Percentiles rank a stretch among this genome's conserved stretches.
Conservation (phyloP, 2,888 invertebrate genomes). For the Conus canariensis region DNA sequence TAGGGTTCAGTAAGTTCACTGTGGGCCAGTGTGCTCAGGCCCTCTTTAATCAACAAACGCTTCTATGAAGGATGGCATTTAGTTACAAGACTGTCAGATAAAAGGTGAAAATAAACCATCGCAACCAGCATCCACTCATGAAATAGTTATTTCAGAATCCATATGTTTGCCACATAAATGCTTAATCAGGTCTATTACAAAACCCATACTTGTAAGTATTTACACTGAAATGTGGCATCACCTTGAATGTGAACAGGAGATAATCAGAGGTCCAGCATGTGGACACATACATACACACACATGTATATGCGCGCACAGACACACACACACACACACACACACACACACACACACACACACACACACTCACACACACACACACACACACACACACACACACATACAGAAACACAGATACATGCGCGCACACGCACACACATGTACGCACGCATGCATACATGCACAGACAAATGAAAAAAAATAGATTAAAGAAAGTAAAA, state of each 20-base stretch:
- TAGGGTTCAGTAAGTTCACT: too few relatives aligned
- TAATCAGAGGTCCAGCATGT: too few relatives aligned
- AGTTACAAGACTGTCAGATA: too few relatives aligned
- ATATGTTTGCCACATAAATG: not conserved
- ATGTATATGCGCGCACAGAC: not conserved
- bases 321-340: not conserved
- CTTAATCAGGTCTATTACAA: not conserved
- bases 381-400: not conserved
- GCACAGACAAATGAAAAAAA: not conserved
- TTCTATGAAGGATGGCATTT: too few relatives aligned
- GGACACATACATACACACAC: not conserved
- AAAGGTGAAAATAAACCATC: too few relatives aligned
- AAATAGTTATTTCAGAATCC: not conserved
- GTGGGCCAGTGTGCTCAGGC: too few relatives aligned
- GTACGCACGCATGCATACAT: not conserved
- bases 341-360: not conserved
- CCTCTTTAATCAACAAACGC: too few relatives aligned
- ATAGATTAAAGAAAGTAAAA: too few relatives aligned
- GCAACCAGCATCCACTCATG: too few relatives aligned
- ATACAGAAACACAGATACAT: not conserved
- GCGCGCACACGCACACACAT: not conserved
- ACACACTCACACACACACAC: not conserved
- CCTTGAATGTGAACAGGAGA: not conserved
- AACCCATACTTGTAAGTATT: not conserved
- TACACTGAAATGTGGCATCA: not conserved